Evolutionary conservation across 2,888 invertebrate species (phyloP), one percentile per base, ranked within the genome.

Genomic region (Muschampia plurimacula): DNA sequence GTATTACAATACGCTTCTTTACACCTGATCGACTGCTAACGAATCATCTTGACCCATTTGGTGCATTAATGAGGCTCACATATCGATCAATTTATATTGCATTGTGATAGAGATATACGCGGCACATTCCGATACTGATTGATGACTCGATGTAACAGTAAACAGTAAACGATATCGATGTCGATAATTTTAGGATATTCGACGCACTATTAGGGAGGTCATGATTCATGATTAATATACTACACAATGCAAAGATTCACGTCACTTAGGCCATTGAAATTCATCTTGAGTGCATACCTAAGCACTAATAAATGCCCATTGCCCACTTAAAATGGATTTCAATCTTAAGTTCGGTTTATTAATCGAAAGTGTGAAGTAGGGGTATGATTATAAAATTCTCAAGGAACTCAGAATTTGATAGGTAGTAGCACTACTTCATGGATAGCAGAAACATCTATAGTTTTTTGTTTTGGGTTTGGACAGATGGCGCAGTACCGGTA

Each of bases 1-100:
- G 52, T 59, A 74, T 66, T 49, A 67, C 67, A 63, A 66, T 73
- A 62, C 70, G 55, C 22, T 41, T 46, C 62, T 71, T 64, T 62
- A 72, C 72, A 72, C 67, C 72, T 72, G 72, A 72, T 62, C 41
- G 72, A 36, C 68, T 69, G 73, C 73, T 74, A 77, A 78, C 78
- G 80, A 77, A 78, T 75, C 74, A 69, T 74, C 76, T 75, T 76
- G 75, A 74, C 75, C 75, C 73, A 78, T 84, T 81, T 81, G 81
- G 80, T 83, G 88, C 89, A 87, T 83, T 89, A 91, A 91, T 90
- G 88, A 90, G 87, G 84, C 86, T 80, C 77, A 82, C 80, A 84
- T 86, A 82, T 80, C 81, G 81, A 81, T 82, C 82, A 81, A 83
- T 82, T 81, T 82, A 79, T 84, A 86, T 81, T 79, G 83, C 81